Percentiles rank a stretch among this genome's conserved stretches.
These are phyloP conservation scores for Pangasius krempfi DNA, from an alignment of 2,797 vertebrate genomes.

Conservation along the genomic window DNA sequence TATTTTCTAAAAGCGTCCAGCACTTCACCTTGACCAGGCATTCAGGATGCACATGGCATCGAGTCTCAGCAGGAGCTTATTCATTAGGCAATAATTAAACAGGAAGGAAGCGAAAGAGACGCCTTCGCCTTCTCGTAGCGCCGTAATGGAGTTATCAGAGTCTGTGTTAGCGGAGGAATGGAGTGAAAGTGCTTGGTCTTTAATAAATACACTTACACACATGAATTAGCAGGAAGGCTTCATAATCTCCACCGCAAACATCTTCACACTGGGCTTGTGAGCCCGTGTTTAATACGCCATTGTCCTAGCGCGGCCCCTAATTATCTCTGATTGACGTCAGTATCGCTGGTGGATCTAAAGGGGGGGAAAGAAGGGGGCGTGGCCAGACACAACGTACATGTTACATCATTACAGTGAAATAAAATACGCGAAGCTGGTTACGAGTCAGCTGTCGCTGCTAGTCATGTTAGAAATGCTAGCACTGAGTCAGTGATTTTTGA, in stretches of 20 bases:
- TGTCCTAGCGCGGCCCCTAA: background rate
- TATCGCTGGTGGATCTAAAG: background rate
- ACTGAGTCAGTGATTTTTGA: background rate
- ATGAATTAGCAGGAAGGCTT: background rate
- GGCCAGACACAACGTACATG: background rate
- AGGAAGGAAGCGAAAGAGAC: background rate
- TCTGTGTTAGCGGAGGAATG: background rate
- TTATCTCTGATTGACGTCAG: background rate
- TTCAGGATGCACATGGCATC: background rate
- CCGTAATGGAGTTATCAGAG: background rate
- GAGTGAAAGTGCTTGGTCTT: background rate
- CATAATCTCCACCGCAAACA: background rate
- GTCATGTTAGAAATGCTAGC: background rate
- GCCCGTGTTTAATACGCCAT: background rate
- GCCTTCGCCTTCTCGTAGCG: background rate
- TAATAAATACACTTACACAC: background rate
- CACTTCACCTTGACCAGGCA: background rate
- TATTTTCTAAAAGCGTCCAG: background rate
- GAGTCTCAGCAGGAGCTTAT: background rate
- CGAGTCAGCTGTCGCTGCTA: background rate
- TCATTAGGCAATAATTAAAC: constrained; percentile 12
- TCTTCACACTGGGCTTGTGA: background rate
- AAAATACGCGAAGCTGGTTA: no score
- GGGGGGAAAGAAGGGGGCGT: background rate
- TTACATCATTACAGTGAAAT: background rate